These are phyloP conservation scores for Dendropsophus ebraccatus DNA, from an alignment of 2,113 vertebrate genomes.

Conservation along the genomic window DNA sequence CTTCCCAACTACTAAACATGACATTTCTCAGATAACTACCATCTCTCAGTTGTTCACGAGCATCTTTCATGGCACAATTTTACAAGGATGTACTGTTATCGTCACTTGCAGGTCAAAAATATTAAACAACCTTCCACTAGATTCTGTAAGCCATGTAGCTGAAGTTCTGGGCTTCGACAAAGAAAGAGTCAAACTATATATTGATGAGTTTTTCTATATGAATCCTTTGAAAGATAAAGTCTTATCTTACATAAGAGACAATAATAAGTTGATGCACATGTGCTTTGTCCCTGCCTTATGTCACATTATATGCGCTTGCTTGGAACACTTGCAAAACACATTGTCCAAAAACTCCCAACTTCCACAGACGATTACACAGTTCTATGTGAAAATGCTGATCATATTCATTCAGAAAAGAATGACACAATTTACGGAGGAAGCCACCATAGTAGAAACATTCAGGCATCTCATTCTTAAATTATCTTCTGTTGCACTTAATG, in stretches of 20 bases:
- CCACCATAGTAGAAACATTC: slow-evolving; percentile 59
- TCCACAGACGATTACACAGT: slow-evolving; percentile 81
- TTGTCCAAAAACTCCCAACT: slow-evolving; percentile 60
- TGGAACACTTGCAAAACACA: slow-evolving; percentile 73
- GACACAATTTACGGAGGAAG: not conserved
- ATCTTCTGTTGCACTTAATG: slow-evolving; percentile 76
- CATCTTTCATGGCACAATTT: slow-evolving; percentile 77
- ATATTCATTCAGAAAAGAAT: slow-evolving; percentile 69
- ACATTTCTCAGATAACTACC: slow-evolving; percentile 60
- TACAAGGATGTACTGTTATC: slow-evolving; percentile 84
- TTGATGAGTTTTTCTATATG: slow-evolving; percentile 74
- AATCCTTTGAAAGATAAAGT: slow-evolving; percentile 65
- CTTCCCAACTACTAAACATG: not conserved
- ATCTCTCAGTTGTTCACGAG: slow-evolving; percentile 77
- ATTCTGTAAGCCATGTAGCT: slow-evolving; percentile 66
- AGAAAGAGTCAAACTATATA: slow-evolving; percentile 75
- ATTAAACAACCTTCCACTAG: slow-evolving; percentile 69
- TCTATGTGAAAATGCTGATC: slow-evolving; percentile 80
- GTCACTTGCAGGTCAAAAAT: slow-evolving; percentile 82
- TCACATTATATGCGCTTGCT: slow-evolving; percentile 80
- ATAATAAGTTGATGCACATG: slow-evolving; percentile 78
- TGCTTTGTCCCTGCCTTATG: slow-evolving; percentile 84
- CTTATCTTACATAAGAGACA: slow-evolving; percentile 70
- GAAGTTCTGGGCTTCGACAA: slow-evolving; percentile 82
- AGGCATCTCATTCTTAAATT: slow-evolving; percentile 72